These are phyloP conservation scores for Piprites chloris DNA, from an alignment of 2,113 vertebrate species.

Conservation along the genomic window DNA sequence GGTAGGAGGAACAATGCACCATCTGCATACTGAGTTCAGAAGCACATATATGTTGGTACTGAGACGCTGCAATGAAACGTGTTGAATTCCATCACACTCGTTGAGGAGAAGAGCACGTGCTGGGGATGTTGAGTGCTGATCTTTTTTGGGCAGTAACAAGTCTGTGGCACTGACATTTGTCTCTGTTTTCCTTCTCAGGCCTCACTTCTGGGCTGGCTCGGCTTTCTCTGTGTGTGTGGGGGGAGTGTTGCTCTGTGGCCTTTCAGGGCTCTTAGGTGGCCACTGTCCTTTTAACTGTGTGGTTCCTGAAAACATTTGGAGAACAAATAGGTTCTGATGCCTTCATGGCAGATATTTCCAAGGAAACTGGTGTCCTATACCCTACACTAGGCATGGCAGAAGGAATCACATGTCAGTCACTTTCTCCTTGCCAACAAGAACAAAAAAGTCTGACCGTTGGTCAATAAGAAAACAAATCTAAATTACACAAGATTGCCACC, in stretches of 20 bases:
- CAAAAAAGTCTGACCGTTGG: not conserved
- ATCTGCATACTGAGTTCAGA: fast-evolving
- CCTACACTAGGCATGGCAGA: not conserved
- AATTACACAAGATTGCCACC: not conserved
- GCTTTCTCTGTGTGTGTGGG: not conserved
- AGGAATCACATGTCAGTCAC: not conserved
- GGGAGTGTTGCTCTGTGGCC: fast-evolving
- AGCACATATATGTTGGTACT: fast-evolving
- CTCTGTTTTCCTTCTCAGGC: not conserved
- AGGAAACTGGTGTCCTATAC: not conserved
- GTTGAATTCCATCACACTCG: not conserved
- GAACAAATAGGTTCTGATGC: not conserved
- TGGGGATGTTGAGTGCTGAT: not conserved
- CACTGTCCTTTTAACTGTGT: not conserved
- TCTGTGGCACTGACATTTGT: not conserved
- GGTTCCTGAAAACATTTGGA: not conserved
- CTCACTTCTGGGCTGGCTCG: not conserved
- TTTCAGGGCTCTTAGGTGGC: not conserved
- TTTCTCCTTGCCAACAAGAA: not conserved
- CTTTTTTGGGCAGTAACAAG: fast-evolving
- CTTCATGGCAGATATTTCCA: not conserved
- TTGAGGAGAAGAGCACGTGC: not conserved
- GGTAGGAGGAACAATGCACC: not conserved
- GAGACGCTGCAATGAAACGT: fast-evolving
- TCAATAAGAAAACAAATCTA: not conserved